phyloP scores from a whole-genome alignment of 2,888 invertebrate genomes.

The Machimus atricapillus region DNA sequence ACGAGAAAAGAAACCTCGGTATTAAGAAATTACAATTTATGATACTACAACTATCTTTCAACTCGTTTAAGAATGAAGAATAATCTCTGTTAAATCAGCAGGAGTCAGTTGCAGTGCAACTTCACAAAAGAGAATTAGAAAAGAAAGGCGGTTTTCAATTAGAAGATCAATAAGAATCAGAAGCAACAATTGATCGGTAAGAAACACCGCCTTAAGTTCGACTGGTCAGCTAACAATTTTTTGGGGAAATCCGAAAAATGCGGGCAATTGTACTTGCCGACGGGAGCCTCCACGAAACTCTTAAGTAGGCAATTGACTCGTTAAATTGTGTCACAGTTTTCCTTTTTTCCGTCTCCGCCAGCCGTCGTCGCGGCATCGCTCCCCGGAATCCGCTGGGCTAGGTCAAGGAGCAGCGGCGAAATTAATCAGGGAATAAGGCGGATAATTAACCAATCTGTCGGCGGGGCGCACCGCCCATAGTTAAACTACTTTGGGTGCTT shows the following conservation, averaged over 20 bases:
- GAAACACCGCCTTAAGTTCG: neutral
- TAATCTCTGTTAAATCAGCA: neutral
- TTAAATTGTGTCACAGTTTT: neutral
- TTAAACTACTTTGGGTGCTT: neutral
- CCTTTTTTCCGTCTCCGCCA: neutral
- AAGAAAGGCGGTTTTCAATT: neutral
- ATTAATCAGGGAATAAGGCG: neutral
- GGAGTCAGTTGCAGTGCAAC: neutral
- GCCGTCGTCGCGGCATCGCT: neutral
- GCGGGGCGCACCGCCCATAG: neutral
- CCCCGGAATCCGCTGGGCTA: neutral
- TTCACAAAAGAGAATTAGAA: neutral
- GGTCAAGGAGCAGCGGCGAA: neutral
- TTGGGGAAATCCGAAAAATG: neutral
- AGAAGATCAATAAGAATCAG: neutral
- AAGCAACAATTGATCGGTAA: neutral
- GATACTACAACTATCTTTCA: neutral
- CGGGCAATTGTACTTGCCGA: neutral
- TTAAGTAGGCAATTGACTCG: neutral
- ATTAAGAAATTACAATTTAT: neutral
- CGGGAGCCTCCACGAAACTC: neutral
- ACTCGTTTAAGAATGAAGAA: neutral
- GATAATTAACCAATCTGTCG: neutral
- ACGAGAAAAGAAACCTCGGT: neutral
- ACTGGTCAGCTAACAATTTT: neutral